These are phyloP conservation scores for Cydia splendana DNA, from an alignment of 1,140 invertebrate genomes.

Conservation along the genomic window DNA sequence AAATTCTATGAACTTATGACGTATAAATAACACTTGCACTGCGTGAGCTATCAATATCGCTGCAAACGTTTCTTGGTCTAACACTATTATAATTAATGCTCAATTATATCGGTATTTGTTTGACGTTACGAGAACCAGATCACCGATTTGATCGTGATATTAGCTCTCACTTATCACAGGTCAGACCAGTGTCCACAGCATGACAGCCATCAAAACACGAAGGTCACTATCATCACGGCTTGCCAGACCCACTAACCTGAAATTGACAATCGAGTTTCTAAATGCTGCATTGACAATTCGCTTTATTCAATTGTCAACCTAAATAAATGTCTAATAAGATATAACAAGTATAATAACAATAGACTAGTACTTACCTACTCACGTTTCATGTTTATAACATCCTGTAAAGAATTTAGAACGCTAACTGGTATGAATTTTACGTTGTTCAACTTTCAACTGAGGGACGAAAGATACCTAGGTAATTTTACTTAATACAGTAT, in stretches of 20 bases:
- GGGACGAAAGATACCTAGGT: too few relatives aligned
- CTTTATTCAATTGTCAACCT: neutral
- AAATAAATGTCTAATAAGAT: neutral
- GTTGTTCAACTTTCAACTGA: neutral
- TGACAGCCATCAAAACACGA: slow-evolving; percentile 34
- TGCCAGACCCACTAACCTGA: slow-evolving; percentile 22
- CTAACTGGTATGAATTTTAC: too few relatives aligned
- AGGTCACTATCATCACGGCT: slow-evolving; percentile 45
- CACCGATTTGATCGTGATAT: slow-evolving; percentile 12
- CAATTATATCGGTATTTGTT: neutral
- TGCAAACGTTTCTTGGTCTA: too few relatives aligned
- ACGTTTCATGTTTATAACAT: neutral
- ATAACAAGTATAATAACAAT: neutral
- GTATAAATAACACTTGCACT: too few relatives aligned
- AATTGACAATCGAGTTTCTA: slow-evolving; percentile 11
- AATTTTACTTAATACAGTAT: too few relatives aligned
- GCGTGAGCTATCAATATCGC: too few relatives aligned
- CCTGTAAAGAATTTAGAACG: neutral
- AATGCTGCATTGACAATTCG: neutral
- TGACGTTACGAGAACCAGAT: neutral
- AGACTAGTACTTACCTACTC: neutral
- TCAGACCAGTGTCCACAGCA: slow-evolving; percentile 2
- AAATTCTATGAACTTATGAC: too few relatives aligned
- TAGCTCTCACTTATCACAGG: slow-evolving; percentile 24
- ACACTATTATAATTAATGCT: neutral